These are phyloP conservation scores for Reticulitermes speratus DNA, from an alignment of 1,140 invertebrate species.

Conservation along the genomic window DNA sequence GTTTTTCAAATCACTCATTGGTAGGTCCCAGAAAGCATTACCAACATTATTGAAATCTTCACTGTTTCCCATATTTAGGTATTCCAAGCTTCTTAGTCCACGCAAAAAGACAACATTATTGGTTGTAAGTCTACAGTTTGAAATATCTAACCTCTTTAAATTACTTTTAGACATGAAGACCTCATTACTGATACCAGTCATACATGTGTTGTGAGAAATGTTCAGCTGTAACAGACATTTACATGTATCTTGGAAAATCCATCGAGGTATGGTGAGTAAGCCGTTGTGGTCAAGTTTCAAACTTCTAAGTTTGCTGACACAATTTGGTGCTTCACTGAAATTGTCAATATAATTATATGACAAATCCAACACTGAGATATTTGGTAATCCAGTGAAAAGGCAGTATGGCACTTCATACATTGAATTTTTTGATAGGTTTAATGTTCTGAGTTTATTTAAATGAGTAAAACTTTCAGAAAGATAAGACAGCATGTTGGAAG, in stretches of 20 bases:
- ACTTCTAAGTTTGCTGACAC: background rate
- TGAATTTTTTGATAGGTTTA: background rate
- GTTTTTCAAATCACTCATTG: background rate
- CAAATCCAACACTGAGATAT: background rate
- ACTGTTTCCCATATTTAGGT: background rate
- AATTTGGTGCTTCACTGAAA: constrained; percentile 5
- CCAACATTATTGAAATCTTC: background rate
- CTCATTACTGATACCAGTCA: background rate
- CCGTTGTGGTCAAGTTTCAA: background rate
- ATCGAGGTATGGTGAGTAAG: background rate
- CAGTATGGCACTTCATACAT: background rate
- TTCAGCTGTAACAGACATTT: background rate
- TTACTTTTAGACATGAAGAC: background rate
- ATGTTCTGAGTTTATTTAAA: background rate
- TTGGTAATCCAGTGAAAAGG: constrained; percentile 8
- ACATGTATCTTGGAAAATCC: background rate
- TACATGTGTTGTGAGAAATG: background rate
- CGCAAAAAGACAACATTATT: background rate
- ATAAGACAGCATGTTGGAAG: background rate
- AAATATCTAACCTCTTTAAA: background rate
- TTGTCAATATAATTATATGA: background rate
- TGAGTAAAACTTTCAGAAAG: background rate
- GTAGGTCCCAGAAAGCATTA: constrained; percentile 1
- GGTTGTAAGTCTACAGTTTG: background rate
- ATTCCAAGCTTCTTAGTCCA: background rate